phyloP scores from a whole-genome alignment of 2,113 vertebrate genomes.

The Ictidomys tridecemlineatus region DNA sequence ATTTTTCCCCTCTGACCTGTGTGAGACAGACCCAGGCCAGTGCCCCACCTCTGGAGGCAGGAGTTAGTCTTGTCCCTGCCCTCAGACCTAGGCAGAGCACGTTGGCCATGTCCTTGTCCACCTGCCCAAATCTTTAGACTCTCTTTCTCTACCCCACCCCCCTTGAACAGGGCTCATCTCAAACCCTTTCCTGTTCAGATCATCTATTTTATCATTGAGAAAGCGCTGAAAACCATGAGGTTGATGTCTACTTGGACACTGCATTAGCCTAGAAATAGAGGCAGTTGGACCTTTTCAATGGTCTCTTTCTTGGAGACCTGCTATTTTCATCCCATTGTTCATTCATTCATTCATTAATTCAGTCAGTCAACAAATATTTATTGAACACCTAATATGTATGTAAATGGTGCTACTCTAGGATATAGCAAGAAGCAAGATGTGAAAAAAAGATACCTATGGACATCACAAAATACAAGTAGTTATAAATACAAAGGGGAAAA shows the following conservation, averaged over 20 bases:
- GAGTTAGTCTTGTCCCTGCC: background rate
- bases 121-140: background rate
- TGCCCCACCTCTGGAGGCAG: background rate
- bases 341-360: background rate
- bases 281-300: background rate
- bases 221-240: background rate
- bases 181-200: background rate
- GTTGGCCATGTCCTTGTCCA: background rate
- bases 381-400: background rate
- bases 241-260: background rate
- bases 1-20: background rate
- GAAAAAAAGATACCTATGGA: background rate
- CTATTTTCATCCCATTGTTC: background rate
- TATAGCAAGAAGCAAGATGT: background rate
- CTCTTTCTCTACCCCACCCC: background rate
- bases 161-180: background rate
- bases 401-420: background rate
- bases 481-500: conserved; percentile 11
- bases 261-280: background rate
- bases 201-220: background rate
- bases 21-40: background rate
- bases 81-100: background rate
- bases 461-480: background rate
- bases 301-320: background rate
- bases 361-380: background rate